Percentiles rank a stretch among this genome's conserved stretches.
Conservation (phyloP, 2,113 vertebrate genomes). For the Pygoscelis adeliae region DNA sequence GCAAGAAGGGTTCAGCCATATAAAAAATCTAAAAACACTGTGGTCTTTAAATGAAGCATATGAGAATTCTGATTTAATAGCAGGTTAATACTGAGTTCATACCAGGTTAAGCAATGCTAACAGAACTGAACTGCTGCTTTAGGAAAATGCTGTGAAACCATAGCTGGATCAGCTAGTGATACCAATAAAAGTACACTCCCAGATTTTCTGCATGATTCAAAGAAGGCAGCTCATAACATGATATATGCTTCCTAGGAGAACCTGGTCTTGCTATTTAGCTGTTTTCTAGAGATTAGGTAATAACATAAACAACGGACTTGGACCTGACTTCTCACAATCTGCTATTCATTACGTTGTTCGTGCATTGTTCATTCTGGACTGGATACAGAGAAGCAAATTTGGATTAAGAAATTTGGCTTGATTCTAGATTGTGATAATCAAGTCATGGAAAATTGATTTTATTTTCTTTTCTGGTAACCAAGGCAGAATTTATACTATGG, state of each 20-base stretch:
- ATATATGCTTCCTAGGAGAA: neutral
- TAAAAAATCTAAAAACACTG: neutral
- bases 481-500: neutral
- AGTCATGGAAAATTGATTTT: neutral
- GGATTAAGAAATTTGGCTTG: neutral
- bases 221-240: neutral
- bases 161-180: neutral
- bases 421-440: neutral
- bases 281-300: neutral
- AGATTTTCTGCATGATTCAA: neutral
- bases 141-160: neutral
- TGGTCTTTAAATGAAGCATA: neutral
- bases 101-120: neutral
- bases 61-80: neutral
- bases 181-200: neutral
- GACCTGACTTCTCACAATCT: neutral
- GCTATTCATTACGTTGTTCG: rapidly evolving
- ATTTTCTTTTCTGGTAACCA: neutral
- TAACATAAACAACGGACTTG: neutral
- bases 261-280: neutral
- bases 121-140: neutral
- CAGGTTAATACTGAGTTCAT: neutral
- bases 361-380: neutral
- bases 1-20: neutral
- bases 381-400: neutral